Percentiles rank a stretch among this genome's conserved stretches.
Evolutionary conservation across 2,113 vertebrate species (phyloP).

Genomic region (Hemibagrus wyckioides): DNA sequence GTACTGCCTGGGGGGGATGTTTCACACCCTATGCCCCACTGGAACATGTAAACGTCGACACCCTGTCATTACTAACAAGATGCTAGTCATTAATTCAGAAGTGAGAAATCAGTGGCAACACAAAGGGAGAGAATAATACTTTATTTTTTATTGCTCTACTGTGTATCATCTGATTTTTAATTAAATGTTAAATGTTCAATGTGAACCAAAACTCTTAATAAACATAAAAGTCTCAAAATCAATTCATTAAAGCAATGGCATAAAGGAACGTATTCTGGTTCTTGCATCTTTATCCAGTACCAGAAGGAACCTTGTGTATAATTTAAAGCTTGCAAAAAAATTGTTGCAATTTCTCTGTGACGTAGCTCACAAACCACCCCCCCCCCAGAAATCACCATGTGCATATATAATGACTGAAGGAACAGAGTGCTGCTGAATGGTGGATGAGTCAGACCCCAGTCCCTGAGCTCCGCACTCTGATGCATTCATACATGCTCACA

Average conservation of each 20-base stretch:
- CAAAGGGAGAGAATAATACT: not conserved
- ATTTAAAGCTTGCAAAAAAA: not conserved
- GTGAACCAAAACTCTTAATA: not conserved
- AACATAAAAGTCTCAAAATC: not conserved
- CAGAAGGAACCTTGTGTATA: not conserved
- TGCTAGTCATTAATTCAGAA: conserved; percentile 38
- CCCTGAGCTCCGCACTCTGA: conserved; percentile 69
- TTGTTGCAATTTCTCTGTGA: not conserved
- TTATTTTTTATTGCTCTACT: not conserved
- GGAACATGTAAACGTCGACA: conserved; percentile 38
- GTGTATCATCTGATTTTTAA: not conserved
- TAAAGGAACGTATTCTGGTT: not conserved
- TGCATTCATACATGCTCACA: conserved; percentile 63
- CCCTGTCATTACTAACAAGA: conserved; percentile 39
- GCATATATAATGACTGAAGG: conserved; percentile 51
- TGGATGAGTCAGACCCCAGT: conserved; percentile 74
- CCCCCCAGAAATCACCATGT: not conserved
- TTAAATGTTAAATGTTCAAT: not conserved
- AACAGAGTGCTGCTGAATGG: conserved; percentile 56
- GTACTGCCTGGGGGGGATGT: conserved; percentile 32
- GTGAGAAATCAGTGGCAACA: not conserved
- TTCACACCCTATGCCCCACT: conserved; percentile 38
- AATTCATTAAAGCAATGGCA: not conserved
- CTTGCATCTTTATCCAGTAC: not conserved
- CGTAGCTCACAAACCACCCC: not conserved